Conservation (phyloP, 2,888 invertebrate genomes). For the Willowsia nigromaculata region DNA sequence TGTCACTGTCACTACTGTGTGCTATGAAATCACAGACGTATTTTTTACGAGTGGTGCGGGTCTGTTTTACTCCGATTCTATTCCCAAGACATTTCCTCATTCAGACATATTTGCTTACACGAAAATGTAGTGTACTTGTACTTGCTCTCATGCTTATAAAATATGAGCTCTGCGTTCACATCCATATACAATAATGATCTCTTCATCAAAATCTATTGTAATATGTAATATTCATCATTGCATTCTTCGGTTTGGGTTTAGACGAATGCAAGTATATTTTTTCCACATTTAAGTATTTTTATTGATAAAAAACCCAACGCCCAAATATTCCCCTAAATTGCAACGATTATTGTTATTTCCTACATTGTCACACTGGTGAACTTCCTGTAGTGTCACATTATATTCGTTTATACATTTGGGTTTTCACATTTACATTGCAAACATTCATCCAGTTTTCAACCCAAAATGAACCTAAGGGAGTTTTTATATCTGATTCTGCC, state of each 20-base stretch:
- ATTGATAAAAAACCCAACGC: slow-evolving; percentile 46
- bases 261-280: background rate
- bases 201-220: too few species aligned
- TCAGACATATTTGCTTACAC: too few species aligned
- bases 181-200: too few species aligned
- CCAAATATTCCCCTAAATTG: slow-evolving; percentile 44
- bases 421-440: slow-evolving; percentile 5
- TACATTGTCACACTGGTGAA: slow-evolving; percentile 41
- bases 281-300: slow-evolving; percentile 18
- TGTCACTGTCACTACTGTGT: background rate
- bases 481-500: slow-evolving; percentile 42
- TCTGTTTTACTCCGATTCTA: background rate
- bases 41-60: slow-evolving; percentile 12
- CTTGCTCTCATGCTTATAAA: too few species aligned
- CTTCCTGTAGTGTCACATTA: slow-evolving; percentile 37
- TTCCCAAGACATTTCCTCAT: slow-evolving; percentile 64
- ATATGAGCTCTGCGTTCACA: too few species aligned
- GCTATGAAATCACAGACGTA: slow-evolving; percentile 15
- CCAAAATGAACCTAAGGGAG: slow-evolving; percentile 38
- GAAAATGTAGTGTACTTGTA: too few species aligned
- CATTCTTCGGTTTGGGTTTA: background rate
- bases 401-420: background rate
- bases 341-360: slow-evolving; percentile 3
- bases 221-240: too few species aligned
- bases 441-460: slow-evolving; percentile 31